Base-by-base conservation (phyloP, 1,140 invertebrate species). In the Zaprionus ghesquierei region DNA sequence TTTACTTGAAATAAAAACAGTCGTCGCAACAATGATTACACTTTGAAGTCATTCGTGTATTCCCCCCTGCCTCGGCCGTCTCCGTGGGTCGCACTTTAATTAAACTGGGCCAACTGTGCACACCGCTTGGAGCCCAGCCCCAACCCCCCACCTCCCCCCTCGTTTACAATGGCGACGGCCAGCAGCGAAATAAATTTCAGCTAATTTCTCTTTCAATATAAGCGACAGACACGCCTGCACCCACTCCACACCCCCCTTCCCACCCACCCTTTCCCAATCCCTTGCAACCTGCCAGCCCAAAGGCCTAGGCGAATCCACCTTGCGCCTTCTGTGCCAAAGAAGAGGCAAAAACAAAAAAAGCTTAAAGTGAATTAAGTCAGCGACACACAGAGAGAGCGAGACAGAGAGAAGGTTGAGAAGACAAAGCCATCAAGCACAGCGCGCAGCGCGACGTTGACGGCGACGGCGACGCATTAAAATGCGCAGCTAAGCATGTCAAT, bases 181-280 rank as follows among this genome's bases (percentile, higher is more conserved):
- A 77, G 55, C 77, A 71, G 70, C 61, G 59, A 72, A 81, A 72
- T 86, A 68, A 86, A 81, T 81, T 87, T 81, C 79, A 79, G 71
- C 80, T 87, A 87, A 86, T 86, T 86, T 86, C 82, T 86, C 82
- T 82, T 86, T 81, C 79, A 86, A 86, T 86, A 82, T 82, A 87
- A 76, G 58, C 51, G 49, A 54, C 23, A 22, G 55, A 58, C 60
- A 55, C 55, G 31, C 58, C 59, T 46, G 35, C 59, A 15, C 58
- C 15, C 13, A 23, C 65, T 31, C 33, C 46, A 27, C 63, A 18
- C 29, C 15, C 6, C 29, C 13, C n/a, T 3, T 3, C 12, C 50
- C 12, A 6, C 20, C 33, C 0, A 0, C 5, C 5, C 5, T 12
- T 6, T 6, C 35, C n/a, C n/a, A n/a, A n/a, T 15, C 35, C n/a